A percentile compares a stretch with the other conserved stretches of the same genome.
phyloP scores from a whole-genome alignment of 35 echinoderm and acorn worm genomes.

The Antedon bifida region DNA sequence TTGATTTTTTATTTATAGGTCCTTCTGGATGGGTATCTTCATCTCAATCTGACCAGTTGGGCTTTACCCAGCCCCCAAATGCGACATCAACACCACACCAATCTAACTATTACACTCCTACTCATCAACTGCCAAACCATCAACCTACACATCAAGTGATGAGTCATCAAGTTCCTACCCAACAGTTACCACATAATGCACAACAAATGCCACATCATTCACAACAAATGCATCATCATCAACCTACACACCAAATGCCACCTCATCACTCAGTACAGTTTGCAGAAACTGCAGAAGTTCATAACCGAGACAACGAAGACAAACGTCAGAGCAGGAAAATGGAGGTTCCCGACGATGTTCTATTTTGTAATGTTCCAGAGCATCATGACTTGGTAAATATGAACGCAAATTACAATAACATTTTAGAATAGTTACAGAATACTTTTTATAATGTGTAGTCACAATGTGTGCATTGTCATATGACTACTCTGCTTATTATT shows the following conservation, averaged over 20 bases:
- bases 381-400: slow-evolving; percentile 84
- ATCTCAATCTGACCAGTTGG: neutral
- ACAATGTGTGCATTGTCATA: too few species aligned
- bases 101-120: neutral
- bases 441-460: too few species aligned
- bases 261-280: neutral
- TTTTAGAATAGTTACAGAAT: neutral
- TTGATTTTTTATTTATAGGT: neutral
- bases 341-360: slow-evolving; percentile 15
- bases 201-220: neutral
- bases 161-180: neutral
- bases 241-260: neutral
- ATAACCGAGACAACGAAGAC: neutral
- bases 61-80: neutral
- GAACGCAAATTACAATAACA: too few species aligned
- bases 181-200: neutral
- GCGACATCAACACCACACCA: neutral
- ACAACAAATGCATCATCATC: neutral
- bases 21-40: neutral
- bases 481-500: too few species aligned
- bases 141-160: neutral
- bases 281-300: neutral
- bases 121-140: neutral
- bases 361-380: slow-evolving; percentile 95
- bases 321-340: slow-evolving; percentile 8